phyloP scores from a whole-genome alignment of 2,888 invertebrate genomes.

The Hirtodrosophila alboralis region DNA sequence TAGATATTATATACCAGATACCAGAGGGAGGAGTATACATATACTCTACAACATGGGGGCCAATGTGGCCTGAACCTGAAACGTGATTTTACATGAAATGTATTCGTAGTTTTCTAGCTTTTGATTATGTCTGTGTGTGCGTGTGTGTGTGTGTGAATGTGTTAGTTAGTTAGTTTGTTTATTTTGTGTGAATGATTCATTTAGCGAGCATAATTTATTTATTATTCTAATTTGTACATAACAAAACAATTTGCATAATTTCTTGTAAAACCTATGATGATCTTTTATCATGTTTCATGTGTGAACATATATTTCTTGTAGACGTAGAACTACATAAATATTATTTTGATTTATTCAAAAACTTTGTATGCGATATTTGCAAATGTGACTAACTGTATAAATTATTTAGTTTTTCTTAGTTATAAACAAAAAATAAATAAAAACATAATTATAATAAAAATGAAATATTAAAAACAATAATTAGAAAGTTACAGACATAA shows the following conservation, averaged over 20 bases:
- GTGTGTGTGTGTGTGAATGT: slow-evolving; percentile 19
- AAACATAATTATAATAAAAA: slow-evolving; percentile 21
- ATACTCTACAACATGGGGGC: slow-evolving; percentile 13
- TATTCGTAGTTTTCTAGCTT: slow-evolving; percentile 65
- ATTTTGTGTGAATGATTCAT: slow-evolving; percentile 57
- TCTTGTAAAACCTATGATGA: slow-evolving; percentile 21
- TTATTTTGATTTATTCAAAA: slow-evolving; percentile 78
- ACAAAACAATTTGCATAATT: slow-evolving; percentile 47
- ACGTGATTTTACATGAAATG: slow-evolving; percentile 70
- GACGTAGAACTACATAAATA: slow-evolving; percentile 21
- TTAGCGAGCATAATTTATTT: slow-evolving; percentile 67
- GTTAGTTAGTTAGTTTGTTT: slow-evolving; percentile 39
- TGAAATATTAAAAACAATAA: not conserved
- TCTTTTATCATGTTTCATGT: slow-evolving; percentile 54
- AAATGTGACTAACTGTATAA: slow-evolving; percentile 64
- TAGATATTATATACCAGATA: slow-evolving; percentile 43
- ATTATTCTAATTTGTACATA: slow-evolving; percentile 70
- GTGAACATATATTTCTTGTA: slow-evolving; percentile 40
- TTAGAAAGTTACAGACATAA: not conserved
- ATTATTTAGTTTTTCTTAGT: slow-evolving; percentile 57
- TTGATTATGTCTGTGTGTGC: slow-evolving; percentile 14
- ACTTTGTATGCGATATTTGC: slow-evolving; percentile 82
- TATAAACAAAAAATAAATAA: slow-evolving; percentile 22
- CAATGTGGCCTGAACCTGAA: slow-evolving; percentile 37
- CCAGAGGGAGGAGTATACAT: not conserved